Conservation (phyloP, 2,888 invertebrate genomes). For the Parascotia fuliginaria region DNA sequence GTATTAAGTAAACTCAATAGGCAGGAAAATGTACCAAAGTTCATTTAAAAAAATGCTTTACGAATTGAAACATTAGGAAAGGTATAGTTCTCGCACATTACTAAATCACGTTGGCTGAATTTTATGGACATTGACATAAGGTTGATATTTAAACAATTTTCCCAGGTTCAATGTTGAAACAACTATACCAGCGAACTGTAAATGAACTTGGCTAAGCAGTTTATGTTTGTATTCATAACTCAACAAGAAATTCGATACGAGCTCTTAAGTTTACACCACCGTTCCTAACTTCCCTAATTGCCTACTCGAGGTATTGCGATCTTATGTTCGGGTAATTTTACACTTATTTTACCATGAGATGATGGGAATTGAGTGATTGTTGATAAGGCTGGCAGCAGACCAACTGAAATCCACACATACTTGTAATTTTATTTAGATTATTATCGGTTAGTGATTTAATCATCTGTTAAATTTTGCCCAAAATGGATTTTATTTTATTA, state of each 20-base stretch:
- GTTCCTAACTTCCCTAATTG: constrained; percentile 48
- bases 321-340: constrained; percentile 42
- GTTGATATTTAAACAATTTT: too few species aligned
- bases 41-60: neutral
- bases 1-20: neutral
- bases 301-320: constrained; percentile 42
- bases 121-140: too few species aligned
- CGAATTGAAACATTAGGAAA: constrained; percentile 1
- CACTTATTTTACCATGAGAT: constrained; percentile 38
- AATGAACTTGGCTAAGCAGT: constrained; percentile 8
- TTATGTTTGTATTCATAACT: constrained; percentile 24
- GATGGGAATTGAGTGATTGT: constrained; percentile 32
- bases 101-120: too few species aligned
- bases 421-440: neutral
- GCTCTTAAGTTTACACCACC: constrained; percentile 31
- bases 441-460: too few species aligned
- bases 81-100: too few species aligned
- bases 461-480: too few species aligned
- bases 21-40: neutral
- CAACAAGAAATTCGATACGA: constrained; percentile 35
- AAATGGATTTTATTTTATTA: too few species aligned
- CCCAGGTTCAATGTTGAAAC: too few species aligned
- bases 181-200: constrained; percentile 2
- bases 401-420: neutral
- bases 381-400: constrained; percentile 18